Base-by-base conservation (phyloP, 2,888 invertebrate genomes). In the Ommatoiulus sabulosus region DNA sequence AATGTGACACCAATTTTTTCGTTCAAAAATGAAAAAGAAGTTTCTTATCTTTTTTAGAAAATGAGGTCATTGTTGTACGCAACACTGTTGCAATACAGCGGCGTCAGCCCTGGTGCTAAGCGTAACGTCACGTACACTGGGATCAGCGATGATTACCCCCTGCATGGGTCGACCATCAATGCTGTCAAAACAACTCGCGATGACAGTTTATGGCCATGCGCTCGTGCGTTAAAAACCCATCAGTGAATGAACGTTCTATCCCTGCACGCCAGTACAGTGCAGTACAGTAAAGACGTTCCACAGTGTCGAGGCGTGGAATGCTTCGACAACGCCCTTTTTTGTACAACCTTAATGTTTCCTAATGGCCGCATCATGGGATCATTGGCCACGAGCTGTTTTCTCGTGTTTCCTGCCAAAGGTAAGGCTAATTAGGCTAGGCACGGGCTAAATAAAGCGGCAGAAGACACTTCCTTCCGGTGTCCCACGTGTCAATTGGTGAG, bases 401-500 rank as follows among this genome's bases (percentile, higher is more conserved):
- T 52, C 52, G 52, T 52, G 52, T 52, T 52, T 15, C 3, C 72
- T 72, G 72, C 72, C 72, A 72, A 72, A 72, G 72, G 72, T 72
- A 72, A 72, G 72, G 72, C 72, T 72, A 72, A 72, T 72, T 72
- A 72, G 72, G 72, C 72, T 72, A 72, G 72, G 72, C 72, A 72
- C 8, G 24, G 72, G 72, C 72, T 72, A 72, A 72, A 72, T 72
- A 72, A 72, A 72, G 72, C 72, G 52, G 52, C 52, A 52, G 52
- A 52, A 52, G 52, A 52, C 52, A 52, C 52, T 24, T 72, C 72
- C 72, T 72, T 72, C 72, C 72, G 72, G 72, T 72, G 72, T 72
- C 72, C 72, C 72, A 72, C 72, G 72, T 72, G 72, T 72, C 72
- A 72, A 72, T 72, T 72, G 72, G 72, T 72, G 72, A 72, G 72